Evolutionary conservation across 2,888 invertebrate genomes (phyloP).

Genomic region (Chouioia cunea): DNA sequence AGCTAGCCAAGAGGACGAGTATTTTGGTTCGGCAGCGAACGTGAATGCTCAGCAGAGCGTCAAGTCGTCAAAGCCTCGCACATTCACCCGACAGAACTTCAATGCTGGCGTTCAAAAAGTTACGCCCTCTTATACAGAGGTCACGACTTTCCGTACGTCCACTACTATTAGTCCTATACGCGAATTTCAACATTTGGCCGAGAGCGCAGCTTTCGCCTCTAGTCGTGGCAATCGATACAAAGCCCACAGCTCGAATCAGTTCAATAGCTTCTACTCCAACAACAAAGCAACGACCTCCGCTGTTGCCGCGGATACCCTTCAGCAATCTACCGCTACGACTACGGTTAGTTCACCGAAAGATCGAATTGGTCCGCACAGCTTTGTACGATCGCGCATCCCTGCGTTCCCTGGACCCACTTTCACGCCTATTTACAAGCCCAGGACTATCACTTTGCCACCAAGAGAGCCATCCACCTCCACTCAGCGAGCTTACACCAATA

Average conservation of each 20-base stretch:
- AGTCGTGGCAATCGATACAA: conserved; percentile 64
- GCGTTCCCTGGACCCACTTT: conserved; percentile 60
- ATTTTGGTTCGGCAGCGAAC: conserved; percentile 52
- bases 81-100: conserved; percentile 51
- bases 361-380: conserved; percentile 66
- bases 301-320: conserved; percentile 16
- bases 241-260: conserved; percentile 57
- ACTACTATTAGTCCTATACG: conserved; percentile 69
- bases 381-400: conserved; percentile 54
- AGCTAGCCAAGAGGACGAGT: conserved; percentile 51
- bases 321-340: conserved; percentile 50
- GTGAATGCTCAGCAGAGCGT: conserved; percentile 50
- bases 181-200: conserved; percentile 81
- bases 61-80: conserved; percentile 52
- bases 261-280: conserved; percentile 53
- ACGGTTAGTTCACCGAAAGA: conserved; percentile 56
- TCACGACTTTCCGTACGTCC: conserved; percentile 66
- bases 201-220: conserved; percentile 81
- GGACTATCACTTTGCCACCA: conserved; percentile 55
- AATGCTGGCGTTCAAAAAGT: conserved; percentile 52
- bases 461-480: conserved; percentile 58
- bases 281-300: conserved; percentile 45
- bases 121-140: conserved; percentile 62
- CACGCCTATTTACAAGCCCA: conserved; percentile 60
- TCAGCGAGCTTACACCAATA: conserved; percentile 48